Conservation (phyloP, 2,797 vertebrate species). For the Chaenodraco wilsoni region DNA sequence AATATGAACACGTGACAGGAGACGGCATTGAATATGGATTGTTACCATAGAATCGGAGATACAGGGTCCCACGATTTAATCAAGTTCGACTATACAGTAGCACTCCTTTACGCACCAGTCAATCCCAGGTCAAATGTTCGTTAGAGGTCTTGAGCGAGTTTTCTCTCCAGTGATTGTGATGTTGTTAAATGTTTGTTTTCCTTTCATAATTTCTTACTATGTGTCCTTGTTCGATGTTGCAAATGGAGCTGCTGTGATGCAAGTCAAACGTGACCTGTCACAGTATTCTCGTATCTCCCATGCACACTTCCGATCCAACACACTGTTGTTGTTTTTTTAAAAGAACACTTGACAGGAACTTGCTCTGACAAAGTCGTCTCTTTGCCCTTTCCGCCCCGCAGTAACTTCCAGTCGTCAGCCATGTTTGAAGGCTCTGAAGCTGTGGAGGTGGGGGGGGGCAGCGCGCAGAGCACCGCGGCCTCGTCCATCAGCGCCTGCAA, state of each 20-base stretch:
- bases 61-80: too few relatives aligned
- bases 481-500: conserved; percentile 92
- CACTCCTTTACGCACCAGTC: too few relatives aligned
- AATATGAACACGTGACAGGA: conserved; percentile 23
- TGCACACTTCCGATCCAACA: not conserved
- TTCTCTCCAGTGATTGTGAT: too few relatives aligned
- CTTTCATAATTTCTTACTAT: too few relatives aligned
- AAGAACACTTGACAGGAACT: conserved; percentile 46
- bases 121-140: too few relatives aligned
- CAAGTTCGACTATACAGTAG: too few relatives aligned
- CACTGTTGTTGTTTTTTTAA: conserved; percentile 3
- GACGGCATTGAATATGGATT: not conserved
- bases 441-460: conserved; percentile 78
- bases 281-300: not conserved
- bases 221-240: too few relatives aligned
- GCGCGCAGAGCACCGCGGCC: conserved; percentile 81
- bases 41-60: too few relatives aligned
- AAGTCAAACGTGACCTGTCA: too few relatives aligned
- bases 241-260: too few relatives aligned
- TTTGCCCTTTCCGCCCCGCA: conserved; percentile 70
- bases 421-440: conserved; percentile 87
- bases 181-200: too few relatives aligned
- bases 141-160: too few relatives aligned
- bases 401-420: conserved; percentile 88
- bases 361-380: conserved; percentile 63